These are phyloP conservation scores for Noturus placidus DNA, from an alignment of 2,113 vertebrate species.

Conservation along the genomic window DNA sequence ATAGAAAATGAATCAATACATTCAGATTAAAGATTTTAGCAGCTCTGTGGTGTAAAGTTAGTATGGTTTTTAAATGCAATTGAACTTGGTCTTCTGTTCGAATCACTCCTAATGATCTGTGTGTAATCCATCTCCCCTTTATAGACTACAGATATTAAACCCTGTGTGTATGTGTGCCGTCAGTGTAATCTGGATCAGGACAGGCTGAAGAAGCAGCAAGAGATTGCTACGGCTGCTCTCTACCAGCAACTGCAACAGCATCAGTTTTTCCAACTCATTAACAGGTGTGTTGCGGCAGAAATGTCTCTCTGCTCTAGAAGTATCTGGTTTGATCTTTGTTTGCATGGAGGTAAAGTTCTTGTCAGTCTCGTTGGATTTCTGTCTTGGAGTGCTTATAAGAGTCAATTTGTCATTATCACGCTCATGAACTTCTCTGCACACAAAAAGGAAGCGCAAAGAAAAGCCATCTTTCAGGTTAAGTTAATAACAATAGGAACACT, in stretches of 20 bases:
- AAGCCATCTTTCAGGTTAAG: neutral
- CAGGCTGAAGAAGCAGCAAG: slow-evolving; percentile 86
- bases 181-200: slow-evolving; percentile 90
- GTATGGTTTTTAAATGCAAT: neutral
- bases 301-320: neutral
- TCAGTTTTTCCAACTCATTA: slow-evolving; percentile 88
- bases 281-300: slow-evolving; percentile 69
- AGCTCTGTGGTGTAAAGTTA: neutral
- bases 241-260: slow-evolving; percentile 86
- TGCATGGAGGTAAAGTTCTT: neutral
- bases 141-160: neutral
- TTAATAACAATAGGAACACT: no score
- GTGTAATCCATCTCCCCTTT: neutral
- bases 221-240: slow-evolving; percentile 78
- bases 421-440: neutral
- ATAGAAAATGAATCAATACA: neutral
- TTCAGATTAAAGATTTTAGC: no score
- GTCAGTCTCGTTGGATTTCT: neutral
- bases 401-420: neutral
- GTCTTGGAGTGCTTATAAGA: neutral
- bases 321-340: neutral
- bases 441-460: neutral
- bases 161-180: neutral
- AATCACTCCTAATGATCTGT: neutral
- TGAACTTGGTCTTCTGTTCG: neutral